Evolutionary conservation across 2,797 vertebrate genomes (phyloP), one percentile per base, ranked within the genome.

Genomic region (Pogonophryne albipinna): DNA sequence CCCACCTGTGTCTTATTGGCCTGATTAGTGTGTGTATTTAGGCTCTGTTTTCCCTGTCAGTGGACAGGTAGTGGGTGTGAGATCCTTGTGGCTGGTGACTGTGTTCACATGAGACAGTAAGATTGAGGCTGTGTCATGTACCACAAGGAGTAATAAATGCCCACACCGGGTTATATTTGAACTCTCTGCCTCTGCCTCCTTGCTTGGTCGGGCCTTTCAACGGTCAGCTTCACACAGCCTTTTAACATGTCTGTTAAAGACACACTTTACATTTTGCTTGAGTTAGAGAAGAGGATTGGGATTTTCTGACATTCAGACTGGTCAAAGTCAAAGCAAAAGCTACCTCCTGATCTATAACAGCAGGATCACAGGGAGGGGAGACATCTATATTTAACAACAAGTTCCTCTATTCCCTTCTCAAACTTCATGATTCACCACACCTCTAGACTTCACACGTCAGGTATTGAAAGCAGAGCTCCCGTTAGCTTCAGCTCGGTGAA

Each of bases 321-420:
- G n/a, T 41, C 19, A 64, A 50, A 38, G 45, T 41, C 17, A n/a
- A 69, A 50, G 61, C 23, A 51, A 27, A 75, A 57, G 63, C 59
- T 63, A 66, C n/a, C 61, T 70, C 57, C 80, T 49, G 71, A 63
- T 55, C 77, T 53, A 66, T 64, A 46, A 63, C 58, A 78, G 46
- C 67, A 34, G 49, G 55, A 81, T 81, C 68, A 63, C 81, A 67
- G 51, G 46, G 58, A 67, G 51, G 46, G 58, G 7, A 72, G 31
- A 10, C 55, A 55, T 85, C 74, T 83, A 88, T 90, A 88, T 92
- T 86, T 85, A 91, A 89, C 82, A 63, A 69, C 58, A 63, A 27
- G 61, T 55, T 80, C 64, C 75, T 85, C 63, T 41, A 75, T 61
- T 63, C 55, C 16, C 47, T 19, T 23, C 61, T 74, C 56, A 38